Base-by-base conservation (phyloP, 2,113 vertebrate genomes). In the Nansenia antarctica region DNA sequence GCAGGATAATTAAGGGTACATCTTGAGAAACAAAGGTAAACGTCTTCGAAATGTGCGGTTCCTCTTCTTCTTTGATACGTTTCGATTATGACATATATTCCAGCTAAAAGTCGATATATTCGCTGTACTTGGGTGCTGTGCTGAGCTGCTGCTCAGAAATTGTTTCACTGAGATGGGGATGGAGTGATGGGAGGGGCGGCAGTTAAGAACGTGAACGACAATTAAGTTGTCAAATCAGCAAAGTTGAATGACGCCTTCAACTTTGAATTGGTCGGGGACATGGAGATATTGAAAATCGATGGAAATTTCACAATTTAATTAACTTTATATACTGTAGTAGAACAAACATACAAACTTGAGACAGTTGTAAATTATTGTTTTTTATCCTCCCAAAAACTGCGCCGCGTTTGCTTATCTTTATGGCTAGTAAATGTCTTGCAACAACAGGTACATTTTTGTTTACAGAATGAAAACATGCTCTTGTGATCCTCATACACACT, bases 151-250 rank as follows among this genome's bases (percentile, higher is more conserved):
- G 34, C n/a, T 45, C 32, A 29, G 34, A 26, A 49, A 27, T 20
- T 57, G 26, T 57, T 30, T 29, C 20, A 30, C 62, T 42, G 39
- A 67, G 34, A 42, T 35, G 34, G 62, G 63, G 26, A 22, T 31
- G 64, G 47, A 62, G 42, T 35, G 64, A 47, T 35, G 70, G 64
- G 64, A 71, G 53, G 69, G 74, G 67, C 70, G 72, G 47, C 74
- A 70, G 66, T 57, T 14, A 55, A 22, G 53, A n/a, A 32, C 12
- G 2, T 35, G 9, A 73, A 39, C 6, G 52, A 49, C 60, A 57
- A 64, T 59, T 26, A 24, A 59, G 61, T 59, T 49, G 31, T 37
- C 67, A 32, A 60, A 69, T 65, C 60, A 75, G 30, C 27, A 27
- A 35, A 65, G 27, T 54, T 30, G 39, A 22, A 30, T 26, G 26